Evolutionary conservation across 1,140 invertebrate species (phyloP), one percentile per base, ranked within the genome.

Genomic region (Octopus bimaculoides): DNA sequence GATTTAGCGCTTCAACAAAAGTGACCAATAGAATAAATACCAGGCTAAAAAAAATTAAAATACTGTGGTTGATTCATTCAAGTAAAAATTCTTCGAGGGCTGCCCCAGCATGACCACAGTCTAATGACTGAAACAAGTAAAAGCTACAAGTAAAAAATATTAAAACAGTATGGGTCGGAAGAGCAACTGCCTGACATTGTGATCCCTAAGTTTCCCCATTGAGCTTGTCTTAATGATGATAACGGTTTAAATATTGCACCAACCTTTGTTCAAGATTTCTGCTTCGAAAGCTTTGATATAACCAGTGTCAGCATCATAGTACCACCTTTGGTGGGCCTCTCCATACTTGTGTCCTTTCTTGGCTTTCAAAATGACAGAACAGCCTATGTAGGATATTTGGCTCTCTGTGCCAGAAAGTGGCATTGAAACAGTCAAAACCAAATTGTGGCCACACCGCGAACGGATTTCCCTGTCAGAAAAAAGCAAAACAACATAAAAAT

Each of bases 321-420:
- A 71, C 89, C 89, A 90, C 76, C 84, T 83, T 82, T 90, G 89
- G 75, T 90, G 88, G 55, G 89, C 88, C 54, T 86, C 86, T 54
- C 89, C 89, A 83, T 86, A 88, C 79, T 84, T 83, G 54, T 86
- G 86, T 10, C 77, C 82, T 77, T 85, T 84, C 26, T 85, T 82
- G 17, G 77, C 78, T 79, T 89, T 89, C 20, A 90, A 78, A 10
- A 79, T 87, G 52, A 90, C 85, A 53, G 84, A 80, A 79, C 87
- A 88, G 9, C 86, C 87, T 74, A 80, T 80, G 77, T 87, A 88
- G 77, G 85, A 85, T 76, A 86, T 81, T 74, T 81, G 82, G 4
- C 82, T 81, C 7, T 87, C 84, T 14, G 81, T 83, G 78, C 83
- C 79, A 78, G 83, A 82, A 54, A 82, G 82, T 76, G 89, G 89